Evolutionary conservation across 1,140 invertebrate genomes (phyloP), one percentile per base, ranked within the genome.

Genomic region (Diabrotica undecimpunctata): DNA sequence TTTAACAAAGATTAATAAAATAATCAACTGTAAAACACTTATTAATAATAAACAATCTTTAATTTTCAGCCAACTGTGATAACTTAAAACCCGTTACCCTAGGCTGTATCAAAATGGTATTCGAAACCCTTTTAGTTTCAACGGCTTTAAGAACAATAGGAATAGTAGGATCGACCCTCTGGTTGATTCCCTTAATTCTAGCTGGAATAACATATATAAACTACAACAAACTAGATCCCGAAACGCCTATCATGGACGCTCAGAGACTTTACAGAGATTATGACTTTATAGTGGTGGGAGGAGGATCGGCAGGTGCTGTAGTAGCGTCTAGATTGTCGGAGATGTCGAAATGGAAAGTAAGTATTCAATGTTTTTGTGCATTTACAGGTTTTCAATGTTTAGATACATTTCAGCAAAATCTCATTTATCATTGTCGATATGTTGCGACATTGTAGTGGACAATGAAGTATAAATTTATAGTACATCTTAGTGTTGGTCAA

Each of bases 261-360:
- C 78, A 82, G 67, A 81, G 80, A 53, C 65, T 83, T 0, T 77
- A 82, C 46, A 70, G 66, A 36, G 89, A 93, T 69, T 95, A 95
- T 74, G 93, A 95, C 74, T 94, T 94, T 71, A 83, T 95, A 1
- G 84, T 94, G 37, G 84, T 98, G 10, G 96, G 96, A 4, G 95
- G 91, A 3, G 96, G 96, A 2, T 95, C 94, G 0, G 93, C 94
- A 0, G 95, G 96, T 0, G 93, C 94, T 0, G 96, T 98, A 5
- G 84, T 70, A 8, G 95, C 96, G 0, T 96, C 87, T 73, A 85
- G 96, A 9, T 80, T 98, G 35, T 91, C 91, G 0, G 96, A 98
- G 77, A 79, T 91, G 10, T 79, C 85, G 6, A 81, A 87, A 54
- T 93, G 91, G 91, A 90, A 86, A 63, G 88, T 96, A 35, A 54